Percentiles rank a stretch among this genome's conserved stretches.
phyloP scores from a whole-genome alignment of 2,888 invertebrate species.

The Anoncus sp. region DNA sequence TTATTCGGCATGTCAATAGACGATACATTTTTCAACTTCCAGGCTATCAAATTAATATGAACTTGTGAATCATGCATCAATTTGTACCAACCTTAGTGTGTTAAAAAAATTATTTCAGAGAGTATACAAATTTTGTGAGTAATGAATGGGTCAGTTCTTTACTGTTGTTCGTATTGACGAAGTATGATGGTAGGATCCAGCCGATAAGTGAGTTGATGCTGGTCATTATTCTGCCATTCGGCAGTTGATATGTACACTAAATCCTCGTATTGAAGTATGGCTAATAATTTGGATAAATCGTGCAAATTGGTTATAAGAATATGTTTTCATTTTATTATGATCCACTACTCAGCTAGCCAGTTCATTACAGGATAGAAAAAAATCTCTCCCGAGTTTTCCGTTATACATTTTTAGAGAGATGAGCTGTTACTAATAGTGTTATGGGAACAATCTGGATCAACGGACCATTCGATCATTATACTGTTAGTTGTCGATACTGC shows the following conservation, averaged over 20 bases:
- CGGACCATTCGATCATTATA: constrained; percentile 6
- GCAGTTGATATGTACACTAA: no score
- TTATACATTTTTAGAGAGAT: constrained; percentile 11
- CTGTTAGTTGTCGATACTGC: constrained; percentile 29
- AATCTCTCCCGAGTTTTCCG: neutral
- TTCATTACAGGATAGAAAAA: neutral
- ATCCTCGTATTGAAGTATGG: no score
- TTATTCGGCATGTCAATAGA: no score
- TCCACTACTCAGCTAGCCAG: neutral
- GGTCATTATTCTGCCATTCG: no score
- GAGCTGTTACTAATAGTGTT: constrained; percentile 13
- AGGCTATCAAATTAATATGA: neutral
- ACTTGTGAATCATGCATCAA: neutral
- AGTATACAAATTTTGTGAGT: no score
- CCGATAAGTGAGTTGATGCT: neutral
- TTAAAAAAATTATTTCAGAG: neutral
- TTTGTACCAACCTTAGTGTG: neutral
- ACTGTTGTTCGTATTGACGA: neutral
- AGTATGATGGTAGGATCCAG: neutral
- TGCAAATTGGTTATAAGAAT: neutral
- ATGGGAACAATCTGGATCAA: constrained; percentile 5
- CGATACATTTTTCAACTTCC: neutral
- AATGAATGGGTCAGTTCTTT: no score
- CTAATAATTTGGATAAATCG: neutral
- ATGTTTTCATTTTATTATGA: neutral